Conservation (phyloP, 2,888 invertebrate genomes). For the Elysia crispata region DNA sequence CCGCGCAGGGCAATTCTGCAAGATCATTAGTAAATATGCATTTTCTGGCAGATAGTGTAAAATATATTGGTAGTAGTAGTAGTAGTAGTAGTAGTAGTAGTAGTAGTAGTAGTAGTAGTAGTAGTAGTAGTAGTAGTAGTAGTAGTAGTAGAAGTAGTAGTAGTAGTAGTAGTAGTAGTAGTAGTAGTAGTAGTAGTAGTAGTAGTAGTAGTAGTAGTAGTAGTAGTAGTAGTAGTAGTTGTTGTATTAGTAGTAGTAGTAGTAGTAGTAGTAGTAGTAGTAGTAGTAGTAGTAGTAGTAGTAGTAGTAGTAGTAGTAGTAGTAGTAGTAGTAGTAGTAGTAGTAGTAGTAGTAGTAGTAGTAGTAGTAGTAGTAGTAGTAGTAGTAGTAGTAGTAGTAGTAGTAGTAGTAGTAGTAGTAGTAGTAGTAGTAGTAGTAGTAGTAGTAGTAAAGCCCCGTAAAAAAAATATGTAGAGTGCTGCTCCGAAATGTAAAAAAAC, state of each 20-base stretch:
- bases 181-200: conserved; percentile 9
- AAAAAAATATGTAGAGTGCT: no score
- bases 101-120: conserved; percentile 9
- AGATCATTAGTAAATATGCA: no score
- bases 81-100: conserved; percentile 9
- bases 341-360: conserved; percentile 9
- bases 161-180: conserved; percentile 4
- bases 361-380: conserved; percentile 9
- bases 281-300: conserved; percentile 9
- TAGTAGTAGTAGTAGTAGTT: no score
- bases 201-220: conserved; percentile 9
- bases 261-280: no score
- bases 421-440: conserved; percentile 9
- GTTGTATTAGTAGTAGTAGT: no score
- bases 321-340: background rate
- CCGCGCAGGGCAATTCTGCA: no score
- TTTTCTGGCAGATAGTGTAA: no score
- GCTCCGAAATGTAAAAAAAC: no score
- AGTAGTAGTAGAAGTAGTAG: conserved; percentile 4
- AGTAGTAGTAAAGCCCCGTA: no score
- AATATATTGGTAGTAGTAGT: conserved; percentile 4
- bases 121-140: conserved; percentile 4
- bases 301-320: conserved; percentile 9
- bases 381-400: conserved; percentile 9
- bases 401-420: background rate